Percentiles rank a stretch among this genome's conserved stretches.
phyloP scores from a whole-genome alignment of 2,113 vertebrate genomes.

The Vombatus ursinus region DNA sequence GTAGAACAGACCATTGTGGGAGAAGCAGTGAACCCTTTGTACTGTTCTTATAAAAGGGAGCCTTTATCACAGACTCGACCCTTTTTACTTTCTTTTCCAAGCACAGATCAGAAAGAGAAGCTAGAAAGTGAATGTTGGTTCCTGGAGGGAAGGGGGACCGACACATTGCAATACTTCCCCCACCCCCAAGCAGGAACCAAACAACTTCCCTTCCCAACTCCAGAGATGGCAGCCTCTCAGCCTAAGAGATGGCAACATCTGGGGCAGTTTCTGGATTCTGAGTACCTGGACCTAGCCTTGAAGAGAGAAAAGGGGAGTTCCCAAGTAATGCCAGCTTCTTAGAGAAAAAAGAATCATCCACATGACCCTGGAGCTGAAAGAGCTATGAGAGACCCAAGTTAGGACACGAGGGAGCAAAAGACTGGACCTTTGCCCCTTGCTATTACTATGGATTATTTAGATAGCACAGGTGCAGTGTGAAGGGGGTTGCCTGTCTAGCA shows the following conservation, averaged over 20 bases:
- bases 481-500: neutral
- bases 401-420: neutral
- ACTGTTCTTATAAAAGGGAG: neutral
- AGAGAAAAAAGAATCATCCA: neutral
- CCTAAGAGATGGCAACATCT: neutral
- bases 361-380: neutral
- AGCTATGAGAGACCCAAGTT: neutral
- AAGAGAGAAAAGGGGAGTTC: neutral
- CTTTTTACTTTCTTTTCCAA: neutral
- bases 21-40: neutral
- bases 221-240: neutral
- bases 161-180: neutral
- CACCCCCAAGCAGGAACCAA: neutral
- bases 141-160: neutral
- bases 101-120: neutral
- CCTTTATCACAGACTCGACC: neutral
- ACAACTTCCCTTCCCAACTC: neutral
- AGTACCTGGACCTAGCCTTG: neutral
- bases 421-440: neutral
- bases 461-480: neutral
- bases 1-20: neutral
- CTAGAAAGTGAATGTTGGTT: neutral
- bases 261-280: neutral
- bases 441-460: neutral
- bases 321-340: neutral